Percentiles rank a stretch among this genome's conserved stretches.
Evolutionary conservation across 2,888 invertebrate genomes (phyloP).

Genomic region (Helleia helle): DNA sequence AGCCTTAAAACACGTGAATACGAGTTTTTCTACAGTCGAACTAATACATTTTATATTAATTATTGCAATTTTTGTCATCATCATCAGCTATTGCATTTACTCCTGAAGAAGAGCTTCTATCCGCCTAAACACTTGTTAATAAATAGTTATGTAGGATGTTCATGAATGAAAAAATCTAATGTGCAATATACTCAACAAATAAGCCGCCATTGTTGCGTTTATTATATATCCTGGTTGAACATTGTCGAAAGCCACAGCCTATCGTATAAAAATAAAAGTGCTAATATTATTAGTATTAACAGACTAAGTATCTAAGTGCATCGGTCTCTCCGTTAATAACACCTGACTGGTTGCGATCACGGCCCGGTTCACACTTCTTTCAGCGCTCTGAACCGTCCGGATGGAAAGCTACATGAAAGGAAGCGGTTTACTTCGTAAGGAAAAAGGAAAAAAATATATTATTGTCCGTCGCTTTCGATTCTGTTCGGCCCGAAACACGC

Average conservation of each 20-base stretch:
- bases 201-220: too few relatives aligned
- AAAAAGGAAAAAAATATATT: conserved; percentile 35
- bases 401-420: conserved; percentile 68
- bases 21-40: too few relatives aligned
- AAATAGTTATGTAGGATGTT: too few relatives aligned
- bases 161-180: too few relatives aligned
- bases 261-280: conserved; percentile 35
- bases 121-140: too few relatives aligned
- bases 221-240: not conserved
- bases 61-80: too few relatives aligned
- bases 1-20: too few relatives aligned
- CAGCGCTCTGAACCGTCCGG: conserved; percentile 53
- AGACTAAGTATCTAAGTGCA: conserved; percentile 56
- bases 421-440: conserved; percentile 43
- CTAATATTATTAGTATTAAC: conserved; percentile 51
- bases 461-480: conserved; percentile 22
- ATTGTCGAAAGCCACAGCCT: conserved; percentile 31
- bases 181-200: too few relatives aligned
- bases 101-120: too few relatives aligned
- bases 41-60: too few relatives aligned
- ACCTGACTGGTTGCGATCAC: conserved; percentile 59
- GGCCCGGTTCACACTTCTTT: conserved; percentile 62
- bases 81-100: too few relatives aligned
- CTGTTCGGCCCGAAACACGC: conserved; percentile 14
- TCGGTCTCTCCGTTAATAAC: conserved; percentile 48